A percentile compares a stretch with the other conserved stretches of the same genome.
phyloP scores from a whole-genome alignment of 2,888 invertebrate species.

The Phlogophora meticulosa region DNA sequence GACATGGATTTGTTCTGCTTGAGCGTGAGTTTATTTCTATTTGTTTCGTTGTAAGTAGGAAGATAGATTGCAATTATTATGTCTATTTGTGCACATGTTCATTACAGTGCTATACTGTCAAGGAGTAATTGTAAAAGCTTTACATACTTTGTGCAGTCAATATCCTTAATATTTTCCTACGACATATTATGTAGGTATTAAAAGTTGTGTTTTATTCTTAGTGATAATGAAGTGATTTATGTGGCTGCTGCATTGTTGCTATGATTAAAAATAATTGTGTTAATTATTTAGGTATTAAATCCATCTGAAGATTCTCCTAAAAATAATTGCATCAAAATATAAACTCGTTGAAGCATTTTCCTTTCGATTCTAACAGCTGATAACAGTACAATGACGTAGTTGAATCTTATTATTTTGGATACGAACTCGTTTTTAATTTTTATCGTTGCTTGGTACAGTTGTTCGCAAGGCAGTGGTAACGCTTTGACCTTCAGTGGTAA shows the following conservation, averaged over 20 bases:
- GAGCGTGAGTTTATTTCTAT: conserved; percentile 69
- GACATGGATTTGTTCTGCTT: conserved; percentile 81
- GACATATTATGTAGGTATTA: neutral
- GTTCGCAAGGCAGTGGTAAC: too few species aligned
- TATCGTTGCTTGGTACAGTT: neutral
- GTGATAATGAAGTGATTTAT: neutral
- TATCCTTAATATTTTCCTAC: conserved; percentile 1
- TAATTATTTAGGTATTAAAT: too few species aligned
- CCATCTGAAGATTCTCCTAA: neutral
- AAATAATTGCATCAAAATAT: conserved; percentile 2
- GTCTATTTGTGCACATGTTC: conserved; percentile 1
- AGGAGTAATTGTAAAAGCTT: conserved; percentile 27
- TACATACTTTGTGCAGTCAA: conserved; percentile 14
- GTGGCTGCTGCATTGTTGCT: too few species aligned
- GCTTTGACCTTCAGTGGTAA: too few species aligned
- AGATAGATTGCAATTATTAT: conserved; percentile 18
- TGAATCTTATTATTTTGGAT: conserved; percentile 4
- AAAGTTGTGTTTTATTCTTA: too few species aligned
- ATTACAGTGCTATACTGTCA: conserved; percentile 1
- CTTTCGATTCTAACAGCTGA: conserved; percentile 50
- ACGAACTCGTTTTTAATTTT: conserved; percentile 21
- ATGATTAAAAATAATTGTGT: too few species aligned
- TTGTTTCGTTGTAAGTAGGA: conserved; percentile 36
- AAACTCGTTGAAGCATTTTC: conserved; percentile 26
- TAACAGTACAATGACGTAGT: conserved; percentile 17